A percentile compares a stretch with the other conserved stretches of the same genome.
Conservation (phyloP, 2,797 vertebrate species). For the Echeneis naucrates region DNA sequence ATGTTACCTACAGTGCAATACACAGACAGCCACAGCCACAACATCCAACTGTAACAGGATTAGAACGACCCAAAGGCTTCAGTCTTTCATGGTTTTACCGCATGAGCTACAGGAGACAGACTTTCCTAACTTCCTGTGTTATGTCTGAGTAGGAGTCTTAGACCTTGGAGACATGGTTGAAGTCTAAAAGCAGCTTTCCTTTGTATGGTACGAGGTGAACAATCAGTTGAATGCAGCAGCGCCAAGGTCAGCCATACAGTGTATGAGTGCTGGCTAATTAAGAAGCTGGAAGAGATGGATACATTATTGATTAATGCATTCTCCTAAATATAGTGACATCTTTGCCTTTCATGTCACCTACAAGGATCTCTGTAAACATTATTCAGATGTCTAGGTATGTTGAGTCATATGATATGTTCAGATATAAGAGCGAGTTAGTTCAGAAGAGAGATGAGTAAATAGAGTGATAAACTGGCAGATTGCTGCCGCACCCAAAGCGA, state of each 20-base stretch:
- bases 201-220: not conserved
- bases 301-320: constrained; percentile 74
- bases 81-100: not conserved
- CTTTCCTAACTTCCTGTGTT: not conserved
- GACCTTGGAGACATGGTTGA: not conserved
- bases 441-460: constrained; percentile 4
- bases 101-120: not conserved
- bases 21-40: not conserved
- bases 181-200: constrained; percentile 10
- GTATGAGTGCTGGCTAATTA: constrained; percentile 47
- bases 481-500: not conserved
- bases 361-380: constrained; percentile 37
- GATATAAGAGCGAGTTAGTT: constrained; percentile 6
- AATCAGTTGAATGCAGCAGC: not conserved
- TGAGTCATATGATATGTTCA: constrained; percentile 29
- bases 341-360: constrained; percentile 50
- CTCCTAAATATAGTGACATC: constrained; percentile 71
- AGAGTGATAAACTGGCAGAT: not conserved
- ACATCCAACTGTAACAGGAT: not conserved
- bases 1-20: not conserved
- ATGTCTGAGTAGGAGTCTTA: not conserved
- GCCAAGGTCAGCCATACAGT: constrained; percentile 12
- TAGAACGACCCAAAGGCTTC: not conserved
- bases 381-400: constrained; percentile 16
- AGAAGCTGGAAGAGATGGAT: constrained; percentile 47